Evolutionary conservation across 2,888 invertebrate genomes (phyloP), one percentile per base, ranked within the genome.

Genomic region (Siphlonurus alternatus): DNA sequence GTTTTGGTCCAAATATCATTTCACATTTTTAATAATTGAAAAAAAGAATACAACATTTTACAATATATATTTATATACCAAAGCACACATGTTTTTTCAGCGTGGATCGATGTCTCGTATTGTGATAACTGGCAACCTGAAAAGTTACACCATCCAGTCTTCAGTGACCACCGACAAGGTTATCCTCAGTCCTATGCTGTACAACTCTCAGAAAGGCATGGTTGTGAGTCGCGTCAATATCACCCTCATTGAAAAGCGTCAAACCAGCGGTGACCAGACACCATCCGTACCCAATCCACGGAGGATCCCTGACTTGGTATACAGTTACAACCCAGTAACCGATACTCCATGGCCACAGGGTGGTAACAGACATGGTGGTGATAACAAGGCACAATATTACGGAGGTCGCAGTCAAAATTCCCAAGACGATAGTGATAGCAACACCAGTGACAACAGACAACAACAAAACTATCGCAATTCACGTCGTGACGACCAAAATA

Each of bases 61-160:
- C n/a, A n/a, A n/a, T n/a, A n/a, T n/a, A n/a, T n/a, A n/a, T n/a
- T n/a, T n/a, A n/a, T n/a, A n/a, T n/a, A n/a, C n/a, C n/a, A n/a
- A n/a, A n/a, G n/a, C n/a, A n/a, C n/a, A n/a, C n/a, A n/a, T n/a
- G n/a, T n/a, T n/a, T n/a, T n/a, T n/a, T n/a, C 75, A 82, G 71
- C 81, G 83, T 69, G 79, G 81, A 10, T 79, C 84, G 2, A 75
- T 80, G 2, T 80, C 82, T 61, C 76, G 78, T 54, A 79, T 83
- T 65, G 74, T 86, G 62, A 75, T 87, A 60, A 76, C 78, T 20
- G 82, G 82, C 64, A 74, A 71, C 62, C 72, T 79, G 2, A 79
- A 80, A 65, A 76, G 78, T 61, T 85, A 81, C 70, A 81, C 81
- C 53, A 82, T 88, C 67, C 85, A 84, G 73, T 83, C 84, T 63